Conservation (phyloP, 2,797 vertebrate genomes). For the Cossypha niveicapilla region DNA sequence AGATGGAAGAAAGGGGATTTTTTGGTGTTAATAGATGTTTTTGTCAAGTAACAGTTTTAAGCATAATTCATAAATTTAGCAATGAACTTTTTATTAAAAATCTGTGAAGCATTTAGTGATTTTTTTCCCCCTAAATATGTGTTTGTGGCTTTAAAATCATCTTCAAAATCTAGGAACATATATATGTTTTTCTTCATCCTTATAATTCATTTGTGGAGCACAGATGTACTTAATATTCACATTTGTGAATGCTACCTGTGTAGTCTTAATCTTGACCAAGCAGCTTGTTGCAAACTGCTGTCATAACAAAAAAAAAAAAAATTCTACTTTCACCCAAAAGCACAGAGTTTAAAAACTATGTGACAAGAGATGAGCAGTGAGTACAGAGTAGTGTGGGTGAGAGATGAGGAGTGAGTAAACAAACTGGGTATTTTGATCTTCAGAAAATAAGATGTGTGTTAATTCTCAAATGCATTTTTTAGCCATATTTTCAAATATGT, state of each 20-base stretch:
- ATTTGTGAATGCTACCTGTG: background rate
- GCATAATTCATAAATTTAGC: background rate
- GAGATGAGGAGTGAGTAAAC: background rate
- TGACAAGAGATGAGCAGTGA: background rate
- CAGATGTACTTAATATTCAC: background rate
- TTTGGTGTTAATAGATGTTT: background rate
- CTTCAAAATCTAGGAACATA: background rate
- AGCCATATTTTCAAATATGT: background rate
- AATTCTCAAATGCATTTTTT: background rate
- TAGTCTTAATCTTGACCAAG: background rate
- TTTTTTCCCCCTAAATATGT: background rate
- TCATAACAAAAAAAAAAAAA: background rate
- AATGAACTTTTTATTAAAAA: background rate
- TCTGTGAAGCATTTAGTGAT: background rate
- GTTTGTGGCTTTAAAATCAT: background rate
- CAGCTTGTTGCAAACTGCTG: background rate
- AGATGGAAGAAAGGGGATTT: background rate
- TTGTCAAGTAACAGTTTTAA: background rate
- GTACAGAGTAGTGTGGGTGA: background rate
- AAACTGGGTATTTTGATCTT: background rate
- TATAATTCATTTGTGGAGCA: background rate
- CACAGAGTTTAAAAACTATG: background rate
- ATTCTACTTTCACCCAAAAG: background rate
- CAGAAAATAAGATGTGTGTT: background rate
- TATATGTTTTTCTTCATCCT: background rate